Conservation (phyloP, 2,113 vertebrate species). For the Prietella phreatophila region DNA sequence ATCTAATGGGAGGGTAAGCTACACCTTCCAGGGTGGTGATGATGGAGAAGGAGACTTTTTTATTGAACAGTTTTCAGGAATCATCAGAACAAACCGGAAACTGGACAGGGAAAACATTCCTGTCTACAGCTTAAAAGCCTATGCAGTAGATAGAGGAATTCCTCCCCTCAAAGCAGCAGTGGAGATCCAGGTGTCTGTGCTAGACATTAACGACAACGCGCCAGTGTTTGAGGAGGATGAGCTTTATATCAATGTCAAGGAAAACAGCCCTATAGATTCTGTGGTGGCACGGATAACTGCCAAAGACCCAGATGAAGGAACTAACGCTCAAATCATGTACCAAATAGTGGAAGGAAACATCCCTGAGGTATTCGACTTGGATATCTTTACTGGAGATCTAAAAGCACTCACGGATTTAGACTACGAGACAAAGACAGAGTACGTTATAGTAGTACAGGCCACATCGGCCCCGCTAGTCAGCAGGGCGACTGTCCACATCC, state of each 20-base stretch:
- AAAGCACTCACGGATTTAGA: constrained; percentile 87
- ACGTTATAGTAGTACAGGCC: constrained; percentile 92
- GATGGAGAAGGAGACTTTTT: constrained; percentile 93
- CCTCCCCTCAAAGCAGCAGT: constrained; percentile 83
- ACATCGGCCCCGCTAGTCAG: constrained; percentile 94
- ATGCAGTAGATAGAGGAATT: constrained; percentile 84
- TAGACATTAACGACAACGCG: constrained; percentile 95
- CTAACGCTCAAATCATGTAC: constrained; percentile 96
- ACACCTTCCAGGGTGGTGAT: constrained; percentile 88
- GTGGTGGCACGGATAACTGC: constrained; percentile 86
- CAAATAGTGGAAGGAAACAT: constrained; percentile 95
- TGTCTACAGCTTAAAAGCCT: constrained; percentile 83
- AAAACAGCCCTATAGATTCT: constrained; percentile 88
- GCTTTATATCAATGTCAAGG: constrained; percentile 85
- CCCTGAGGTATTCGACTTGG: constrained; percentile 91
- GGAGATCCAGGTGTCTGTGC: constrained; percentile 82
- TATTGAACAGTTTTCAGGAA: constrained; percentile 89
- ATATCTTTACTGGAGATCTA: constrained; percentile 91
- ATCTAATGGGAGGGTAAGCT: constrained; percentile 85
- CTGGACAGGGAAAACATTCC: constrained; percentile 91
- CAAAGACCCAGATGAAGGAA: constrained; percentile 87
- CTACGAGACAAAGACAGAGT: constrained; percentile 86
- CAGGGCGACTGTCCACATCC: constrained; percentile 86
- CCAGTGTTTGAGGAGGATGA: constrained; percentile 92
- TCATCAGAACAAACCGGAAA: constrained; percentile 86